Percentiles rank a stretch among this genome's conserved stretches.
Conservation (phyloP, 2,797 vertebrate genomes). For the Neomorphus geoffroyi region DNA sequence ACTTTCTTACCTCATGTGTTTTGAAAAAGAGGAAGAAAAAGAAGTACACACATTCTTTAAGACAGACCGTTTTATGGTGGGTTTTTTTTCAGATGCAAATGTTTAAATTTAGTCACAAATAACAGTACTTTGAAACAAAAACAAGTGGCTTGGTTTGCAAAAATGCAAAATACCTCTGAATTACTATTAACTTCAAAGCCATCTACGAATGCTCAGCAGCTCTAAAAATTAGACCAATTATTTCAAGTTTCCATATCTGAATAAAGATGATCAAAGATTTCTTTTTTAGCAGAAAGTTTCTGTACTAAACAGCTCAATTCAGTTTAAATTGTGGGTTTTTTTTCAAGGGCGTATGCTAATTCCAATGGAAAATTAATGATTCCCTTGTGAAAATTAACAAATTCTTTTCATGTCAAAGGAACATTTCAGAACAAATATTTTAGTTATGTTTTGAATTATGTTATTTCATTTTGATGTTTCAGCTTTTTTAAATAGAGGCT, state of each 20-base stretch:
- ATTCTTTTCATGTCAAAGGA: slow-evolving; percentile 64
- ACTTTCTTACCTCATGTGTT: not conserved
- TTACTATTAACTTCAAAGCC: slow-evolving; percentile 45
- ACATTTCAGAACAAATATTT: slow-evolving; percentile 68
- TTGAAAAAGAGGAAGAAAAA: not conserved
- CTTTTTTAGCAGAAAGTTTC: slow-evolving; percentile 38
- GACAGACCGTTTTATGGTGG: not conserved
- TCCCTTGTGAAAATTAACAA: slow-evolving; percentile 52
- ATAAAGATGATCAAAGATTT: slow-evolving; percentile 52
- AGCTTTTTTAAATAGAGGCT: not conserved
- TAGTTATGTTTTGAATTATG: slow-evolving; percentile 65
- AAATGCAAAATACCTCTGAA: slow-evolving; percentile 23
- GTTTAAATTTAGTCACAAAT: not conserved
- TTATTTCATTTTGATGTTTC: slow-evolving; percentile 52
- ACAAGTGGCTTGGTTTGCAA: slow-evolving; percentile 16
- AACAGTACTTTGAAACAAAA: slow-evolving; percentile 1
- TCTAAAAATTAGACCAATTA: slow-evolving; percentile 52
- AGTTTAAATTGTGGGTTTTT: not conserved
- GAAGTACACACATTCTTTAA: not conserved
- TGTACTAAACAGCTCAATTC: not conserved
- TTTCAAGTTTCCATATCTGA: slow-evolving; percentile 39
- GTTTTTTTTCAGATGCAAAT: not conserved
- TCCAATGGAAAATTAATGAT: slow-evolving; percentile 2
- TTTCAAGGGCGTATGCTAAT: slow-evolving; percentile 28
- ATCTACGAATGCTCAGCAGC: not conserved